A percentile compares a stretch with the other conserved stretches of the same genome.
phyloP scores from a whole-genome alignment of 2,797 vertebrate genomes.

The Numenius phaeopus region DNA sequence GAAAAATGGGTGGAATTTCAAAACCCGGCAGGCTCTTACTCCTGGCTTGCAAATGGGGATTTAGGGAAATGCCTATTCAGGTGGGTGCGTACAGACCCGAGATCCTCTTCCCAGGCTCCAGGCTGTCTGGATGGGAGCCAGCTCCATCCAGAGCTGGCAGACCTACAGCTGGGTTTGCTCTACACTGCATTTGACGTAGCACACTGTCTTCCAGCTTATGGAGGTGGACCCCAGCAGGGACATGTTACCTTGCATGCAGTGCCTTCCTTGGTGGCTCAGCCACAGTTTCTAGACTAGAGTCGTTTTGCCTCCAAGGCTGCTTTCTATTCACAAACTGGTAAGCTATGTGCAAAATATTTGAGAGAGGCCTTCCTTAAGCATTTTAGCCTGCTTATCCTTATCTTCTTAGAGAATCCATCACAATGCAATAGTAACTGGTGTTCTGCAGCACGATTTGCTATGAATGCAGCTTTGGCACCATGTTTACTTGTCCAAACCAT shows the following conservation, averaged over 20 bases:
- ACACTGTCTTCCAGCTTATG: neutral
- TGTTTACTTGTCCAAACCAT: conserved; percentile 42
- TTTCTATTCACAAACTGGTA: neutral
- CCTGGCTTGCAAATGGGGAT: neutral
- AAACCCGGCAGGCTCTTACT: neutral
- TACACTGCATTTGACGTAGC: neutral
- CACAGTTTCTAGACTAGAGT: neutral
- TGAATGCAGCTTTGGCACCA: neutral
- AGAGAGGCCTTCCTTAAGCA: neutral
- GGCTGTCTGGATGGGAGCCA: neutral
- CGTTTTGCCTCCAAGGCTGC: neutral
- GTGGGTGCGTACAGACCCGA: neutral
- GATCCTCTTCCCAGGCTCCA: neutral
- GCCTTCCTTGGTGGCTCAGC: neutral
- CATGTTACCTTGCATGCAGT: too few species aligned
- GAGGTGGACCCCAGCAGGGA: neutral
- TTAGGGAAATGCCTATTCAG: neutral
- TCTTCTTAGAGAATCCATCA: neutral
- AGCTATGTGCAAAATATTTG: neutral
- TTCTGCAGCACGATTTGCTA: neutral
- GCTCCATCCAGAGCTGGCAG: neutral
- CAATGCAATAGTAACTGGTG: neutral
- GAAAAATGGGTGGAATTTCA: neutral
- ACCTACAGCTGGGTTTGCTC: neutral
- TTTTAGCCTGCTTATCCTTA: neutral